These are phyloP conservation scores for Amitus sp. DNA, from an alignment of 2,888 invertebrate genomes.

Conservation along the genomic window DNA sequence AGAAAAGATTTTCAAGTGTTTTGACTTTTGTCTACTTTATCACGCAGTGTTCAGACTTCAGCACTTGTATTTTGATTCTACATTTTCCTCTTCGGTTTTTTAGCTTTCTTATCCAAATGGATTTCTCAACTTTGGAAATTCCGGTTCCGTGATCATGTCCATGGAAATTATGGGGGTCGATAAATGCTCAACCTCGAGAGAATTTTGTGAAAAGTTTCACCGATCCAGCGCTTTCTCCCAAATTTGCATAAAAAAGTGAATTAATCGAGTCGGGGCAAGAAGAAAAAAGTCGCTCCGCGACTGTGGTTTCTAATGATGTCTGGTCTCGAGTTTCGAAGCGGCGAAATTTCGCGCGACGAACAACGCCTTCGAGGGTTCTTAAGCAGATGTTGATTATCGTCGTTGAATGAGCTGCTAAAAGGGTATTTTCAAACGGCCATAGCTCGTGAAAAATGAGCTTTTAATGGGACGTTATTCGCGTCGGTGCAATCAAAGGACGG, in stretches of 20 bases:
- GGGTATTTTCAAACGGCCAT: not conserved
- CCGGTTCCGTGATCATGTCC: too few relatives aligned
- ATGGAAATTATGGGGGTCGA: too few relatives aligned
- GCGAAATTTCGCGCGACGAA: too few relatives aligned
- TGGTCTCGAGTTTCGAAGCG: too few relatives aligned
- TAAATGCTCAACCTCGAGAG: conserved; percentile 6
- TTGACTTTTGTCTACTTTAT: too few relatives aligned
- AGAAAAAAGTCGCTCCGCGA: not conserved
- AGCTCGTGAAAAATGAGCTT: not conserved
- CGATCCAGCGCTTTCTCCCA: conserved; percentile 25
- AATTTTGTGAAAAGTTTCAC: conserved; percentile 13
- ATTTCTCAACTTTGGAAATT: too few relatives aligned
- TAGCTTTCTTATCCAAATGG: too few relatives aligned
- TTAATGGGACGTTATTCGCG: not conserved
- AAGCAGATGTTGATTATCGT: not conserved
- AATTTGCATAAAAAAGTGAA: conserved; percentile 33
- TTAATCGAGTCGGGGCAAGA: conserved; percentile 13
- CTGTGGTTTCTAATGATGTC: not conserved
- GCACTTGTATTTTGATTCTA: too few relatives aligned
- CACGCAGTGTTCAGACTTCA: too few relatives aligned
- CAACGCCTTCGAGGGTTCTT: too few relatives aligned
- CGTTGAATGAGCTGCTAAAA: not conserved
- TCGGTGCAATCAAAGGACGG: conserved; percentile 17
- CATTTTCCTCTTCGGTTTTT: too few relatives aligned
- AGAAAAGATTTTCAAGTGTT: not conserved